A percentile compares a stretch with the other conserved stretches of the same genome.
These are phyloP conservation scores for Selenia dentaria DNA, from an alignment of 2,888 invertebrate species.

Conservation along the genomic window DNA sequence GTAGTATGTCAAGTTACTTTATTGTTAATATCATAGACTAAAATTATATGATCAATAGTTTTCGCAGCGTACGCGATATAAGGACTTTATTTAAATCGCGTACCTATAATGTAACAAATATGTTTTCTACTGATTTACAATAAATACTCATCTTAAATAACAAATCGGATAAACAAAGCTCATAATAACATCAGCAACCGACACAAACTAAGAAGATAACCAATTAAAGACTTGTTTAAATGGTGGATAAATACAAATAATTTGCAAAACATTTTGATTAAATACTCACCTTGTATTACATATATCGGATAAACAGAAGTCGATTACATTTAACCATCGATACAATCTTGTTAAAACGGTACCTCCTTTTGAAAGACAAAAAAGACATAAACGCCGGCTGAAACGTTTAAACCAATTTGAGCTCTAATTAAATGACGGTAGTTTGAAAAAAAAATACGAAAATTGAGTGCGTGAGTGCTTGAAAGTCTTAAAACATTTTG, in stretches of 20 bases:
- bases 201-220: too few relatives aligned
- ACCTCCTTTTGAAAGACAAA: slow-evolving; percentile 36
- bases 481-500: slow-evolving; percentile 47
- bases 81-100: too few relatives aligned
- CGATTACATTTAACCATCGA: slow-evolving; percentile 39
- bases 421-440: slow-evolving; percentile 31
- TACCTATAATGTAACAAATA: too few relatives aligned
- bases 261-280: slow-evolving; percentile 19
- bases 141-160: too few relatives aligned
- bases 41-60: too few relatives aligned
- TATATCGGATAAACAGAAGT: slow-evolving; percentile 34
- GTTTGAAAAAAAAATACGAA: slow-evolving; percentile 38
- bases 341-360: slow-evolving; percentile 49
- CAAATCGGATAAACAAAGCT: too few relatives aligned
- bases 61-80: too few relatives aligned
- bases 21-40: too few relatives aligned
- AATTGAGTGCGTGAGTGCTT: slow-evolving; percentile 45
- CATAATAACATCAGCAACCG: too few relatives aligned
- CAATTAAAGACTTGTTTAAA: too few relatives aligned
- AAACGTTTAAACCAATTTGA: slow-evolving; percentile 29
- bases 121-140: too few relatives aligned
- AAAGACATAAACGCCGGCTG: slow-evolving; percentile 28
- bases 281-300: slow-evolving; percentile 29
- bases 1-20: too few relatives aligned
- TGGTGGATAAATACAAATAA: not conserved